Conservation (phyloP, 2,888 invertebrate genomes). For the Hemicrepidius hirtus region DNA sequence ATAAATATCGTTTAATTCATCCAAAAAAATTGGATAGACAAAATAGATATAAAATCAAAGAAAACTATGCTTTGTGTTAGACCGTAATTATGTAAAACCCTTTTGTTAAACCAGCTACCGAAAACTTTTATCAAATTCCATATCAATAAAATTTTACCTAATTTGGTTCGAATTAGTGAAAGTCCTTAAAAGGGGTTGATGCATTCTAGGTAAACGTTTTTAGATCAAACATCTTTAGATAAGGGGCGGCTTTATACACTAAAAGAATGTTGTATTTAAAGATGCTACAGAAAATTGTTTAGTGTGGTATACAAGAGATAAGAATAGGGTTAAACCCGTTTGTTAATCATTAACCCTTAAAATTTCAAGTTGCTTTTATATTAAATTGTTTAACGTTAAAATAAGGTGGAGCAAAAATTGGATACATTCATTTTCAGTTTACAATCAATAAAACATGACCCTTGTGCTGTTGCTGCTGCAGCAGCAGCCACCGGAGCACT, state of each 20-base stretch:
- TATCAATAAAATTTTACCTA: slow-evolving; percentile 49
- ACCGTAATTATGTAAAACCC: slow-evolving; percentile 50
- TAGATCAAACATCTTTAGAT: slow-evolving; percentile 36
- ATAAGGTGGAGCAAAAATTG: not conserved
- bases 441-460: slow-evolving; percentile 9
- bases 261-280: slow-evolving; percentile 30
- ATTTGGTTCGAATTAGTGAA: slow-evolving; percentile 51
- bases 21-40: slow-evolving; percentile 3
- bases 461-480: not conserved
- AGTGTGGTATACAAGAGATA: not conserved
- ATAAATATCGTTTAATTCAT: not conserved
- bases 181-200: slow-evolving; percentile 44
- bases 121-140: slow-evolving; percentile 45
- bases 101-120: slow-evolving; percentile 45
- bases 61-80: slow-evolving; percentile 43
- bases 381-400: too few relatives aligned
- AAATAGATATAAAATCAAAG: slow-evolving; percentile 7
- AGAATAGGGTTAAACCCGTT: too few relatives aligned
- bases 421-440: slow-evolving; percentile 10
- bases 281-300: slow-evolving; percentile 3
- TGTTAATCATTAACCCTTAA: too few relatives aligned
- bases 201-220: slow-evolving; percentile 36
- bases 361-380: too few relatives aligned
- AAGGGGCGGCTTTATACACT: slow-evolving; percentile 26
- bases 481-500: slow-evolving; percentile 6